phyloP scores from a whole-genome alignment of 2,113 vertebrate genomes.

The Xenopus laevis region DNA sequence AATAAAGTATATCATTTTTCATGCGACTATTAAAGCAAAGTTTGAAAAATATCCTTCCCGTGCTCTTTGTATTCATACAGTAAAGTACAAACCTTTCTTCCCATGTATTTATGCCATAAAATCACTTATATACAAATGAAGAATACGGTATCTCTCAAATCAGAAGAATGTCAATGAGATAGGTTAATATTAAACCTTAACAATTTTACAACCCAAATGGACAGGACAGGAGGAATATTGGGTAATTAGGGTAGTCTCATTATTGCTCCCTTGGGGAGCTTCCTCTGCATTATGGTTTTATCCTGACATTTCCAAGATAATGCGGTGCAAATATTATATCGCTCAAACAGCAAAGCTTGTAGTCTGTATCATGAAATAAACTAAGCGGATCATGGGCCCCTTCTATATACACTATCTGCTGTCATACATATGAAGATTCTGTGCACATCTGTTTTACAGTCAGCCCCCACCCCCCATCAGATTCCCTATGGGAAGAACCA shows the following conservation, averaged over 20 bases:
- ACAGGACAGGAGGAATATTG: no score
- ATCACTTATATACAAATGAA: no score
- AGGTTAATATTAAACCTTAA: conserved; percentile 13
- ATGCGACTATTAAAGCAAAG: no score
- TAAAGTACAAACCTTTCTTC: no score
- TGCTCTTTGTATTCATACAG: no score
- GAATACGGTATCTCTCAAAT: no score
- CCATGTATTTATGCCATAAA: no score
- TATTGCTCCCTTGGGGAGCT: conserved; percentile 15
- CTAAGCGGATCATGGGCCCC: conserved; percentile 62
- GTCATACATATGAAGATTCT: conserved; percentile 67
- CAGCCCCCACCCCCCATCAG: conserved; percentile 49
- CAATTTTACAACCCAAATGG: neutral
- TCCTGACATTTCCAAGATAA: conserved; percentile 54
- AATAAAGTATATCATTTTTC: no score
- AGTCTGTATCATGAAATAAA: conserved; percentile 62
- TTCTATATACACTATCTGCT: conserved; percentile 62
- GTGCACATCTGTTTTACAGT: conserved; percentile 67
- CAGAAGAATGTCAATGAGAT: neutral
- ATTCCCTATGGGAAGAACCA: conserved; percentile 48
- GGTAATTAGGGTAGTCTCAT: conserved; percentile 12
- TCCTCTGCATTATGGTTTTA: conserved; percentile 54
- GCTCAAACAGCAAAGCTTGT: conserved; percentile 48
- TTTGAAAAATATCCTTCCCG: no score
- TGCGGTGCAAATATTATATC: conserved; percentile 49